Base-by-base conservation (phyloP, 2,113 vertebrate species). In the Cnemophilus loriae region DNA sequence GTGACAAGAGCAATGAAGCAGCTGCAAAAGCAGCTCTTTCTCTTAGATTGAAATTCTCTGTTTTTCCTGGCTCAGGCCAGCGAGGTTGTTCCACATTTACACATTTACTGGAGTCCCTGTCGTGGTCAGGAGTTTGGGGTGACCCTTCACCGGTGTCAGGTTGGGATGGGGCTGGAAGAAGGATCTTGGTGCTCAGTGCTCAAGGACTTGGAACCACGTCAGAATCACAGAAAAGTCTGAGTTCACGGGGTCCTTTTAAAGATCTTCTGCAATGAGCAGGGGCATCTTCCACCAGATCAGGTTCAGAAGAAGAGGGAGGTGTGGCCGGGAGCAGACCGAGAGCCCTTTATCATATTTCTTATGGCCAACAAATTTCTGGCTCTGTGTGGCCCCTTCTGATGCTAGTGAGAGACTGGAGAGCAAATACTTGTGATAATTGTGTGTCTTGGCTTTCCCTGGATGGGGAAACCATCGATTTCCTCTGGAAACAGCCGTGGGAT, bases 1-100 rank as follows among this genome's bases (percentile, higher is more conserved):
- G 50, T 87, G 95, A 97, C 77, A 73, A 86, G 90, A 95, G 92
- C 79, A 85, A 18, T 39, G 90, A 94, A 92, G 93, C 92, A 59
- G 49, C 84, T 69, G 70, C 69, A 77, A 59, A 37, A 4, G 2
- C 82, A 91, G 59, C 74, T 83, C 73, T 78, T 70, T 0, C 0
- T 64, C 67, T 84, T 28, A 44, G 35, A 86, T 2, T 32, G 84
- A 88, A 91, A 77, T 44, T 18, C 56, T n/a, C 41, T 30, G 23
- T 3, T 87, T 82, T 55, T 41, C 52, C 60, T 73, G 71, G 49
- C 49, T 71, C 77, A 23, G 27, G 28, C 3, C 8, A 64, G n/a
- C 0, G 0, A 3, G 7, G 30, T 16, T 44, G 13, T 68, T 83
- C 56, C 80, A 24, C 1, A 0, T 41, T 63, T 30, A 24, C 41